A percentile compares a stretch with the other conserved stretches of the same genome.
phyloP scores from a whole-genome alignment of 2,797 vertebrate genomes.

The Hemitrygon akajei region DNA sequence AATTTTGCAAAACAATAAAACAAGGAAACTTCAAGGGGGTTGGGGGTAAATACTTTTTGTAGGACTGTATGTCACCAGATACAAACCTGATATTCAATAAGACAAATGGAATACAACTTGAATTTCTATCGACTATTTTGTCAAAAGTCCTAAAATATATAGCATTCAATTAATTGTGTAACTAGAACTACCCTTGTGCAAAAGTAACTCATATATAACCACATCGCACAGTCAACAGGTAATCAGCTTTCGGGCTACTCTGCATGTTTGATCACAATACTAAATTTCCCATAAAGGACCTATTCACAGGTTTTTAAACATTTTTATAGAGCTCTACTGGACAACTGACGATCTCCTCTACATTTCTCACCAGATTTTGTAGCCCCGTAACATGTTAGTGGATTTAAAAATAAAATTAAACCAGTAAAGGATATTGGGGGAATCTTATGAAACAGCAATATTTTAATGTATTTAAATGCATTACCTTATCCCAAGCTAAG shows the following conservation, averaged over 20 bases:
- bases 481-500: neutral
- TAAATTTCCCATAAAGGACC: neutral
- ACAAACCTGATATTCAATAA: too few relatives aligned
- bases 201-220: too few relatives aligned
- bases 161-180: too few relatives aligned
- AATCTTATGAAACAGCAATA: neutral
- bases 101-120: too few relatives aligned
- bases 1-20: too few relatives aligned
- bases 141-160: too few relatives aligned
- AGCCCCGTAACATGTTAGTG: neutral
- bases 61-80: too few relatives aligned
- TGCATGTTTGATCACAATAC: neutral
- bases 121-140: too few relatives aligned
- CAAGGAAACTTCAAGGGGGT: too few relatives aligned
- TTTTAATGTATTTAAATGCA: neutral
- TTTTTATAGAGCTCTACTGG: neutral
- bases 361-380: neutral
- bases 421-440: neutral
- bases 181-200: too few relatives aligned
- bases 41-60: too few relatives aligned
- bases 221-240: too few relatives aligned
- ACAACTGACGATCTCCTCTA: neutral
- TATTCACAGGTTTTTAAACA: neutral
- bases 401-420: neutral
- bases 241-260: neutral